These are phyloP conservation scores for Sepioteuthis lessoniana DNA, from an alignment of 2,888 invertebrate genomes.

Conservation along the genomic window DNA sequence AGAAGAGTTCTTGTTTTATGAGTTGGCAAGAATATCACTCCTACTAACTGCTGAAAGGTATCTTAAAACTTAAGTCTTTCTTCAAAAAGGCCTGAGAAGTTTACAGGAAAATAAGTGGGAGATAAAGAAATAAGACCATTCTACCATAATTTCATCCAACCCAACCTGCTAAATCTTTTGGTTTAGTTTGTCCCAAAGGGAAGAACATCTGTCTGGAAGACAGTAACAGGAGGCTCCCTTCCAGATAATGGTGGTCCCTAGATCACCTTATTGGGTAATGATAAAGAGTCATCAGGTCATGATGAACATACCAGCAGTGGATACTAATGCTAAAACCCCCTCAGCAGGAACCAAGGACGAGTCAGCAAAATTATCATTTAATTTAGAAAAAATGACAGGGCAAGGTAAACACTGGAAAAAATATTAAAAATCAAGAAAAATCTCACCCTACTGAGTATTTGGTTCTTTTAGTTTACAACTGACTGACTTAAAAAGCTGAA, in stretches of 20 bases:
- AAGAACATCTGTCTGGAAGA: slow-evolving; percentile 33
- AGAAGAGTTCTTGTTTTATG: not conserved
- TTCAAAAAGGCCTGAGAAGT: not conserved
- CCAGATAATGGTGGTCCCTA: not conserved
- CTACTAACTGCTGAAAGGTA: not conserved
- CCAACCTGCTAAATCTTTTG: not conserved
- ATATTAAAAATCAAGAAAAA: not conserved
- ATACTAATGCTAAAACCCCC: not conserved
- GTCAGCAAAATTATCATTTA: not conserved
- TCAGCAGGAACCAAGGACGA: not conserved
- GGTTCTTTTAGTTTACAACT: not conserved
- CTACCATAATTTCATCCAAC: not conserved
- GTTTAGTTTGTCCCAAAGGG: not conserved
- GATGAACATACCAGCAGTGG: not conserved
- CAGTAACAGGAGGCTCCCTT: not conserved
- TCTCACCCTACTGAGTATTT: not conserved
- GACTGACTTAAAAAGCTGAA: not conserved
- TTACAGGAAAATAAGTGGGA: not conserved
- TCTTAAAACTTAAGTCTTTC: not conserved
- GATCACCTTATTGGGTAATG: not conserved
- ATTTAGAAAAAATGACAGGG: not conserved
- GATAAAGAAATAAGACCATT: not conserved
- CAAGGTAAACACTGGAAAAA: not conserved
- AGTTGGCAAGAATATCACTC: not conserved
- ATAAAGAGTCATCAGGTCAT: not conserved